Percentiles rank a stretch among this genome's conserved stretches.
Conservation (phyloP, 2,797 vertebrate genomes). For the Diglossa cyanea region DNA sequence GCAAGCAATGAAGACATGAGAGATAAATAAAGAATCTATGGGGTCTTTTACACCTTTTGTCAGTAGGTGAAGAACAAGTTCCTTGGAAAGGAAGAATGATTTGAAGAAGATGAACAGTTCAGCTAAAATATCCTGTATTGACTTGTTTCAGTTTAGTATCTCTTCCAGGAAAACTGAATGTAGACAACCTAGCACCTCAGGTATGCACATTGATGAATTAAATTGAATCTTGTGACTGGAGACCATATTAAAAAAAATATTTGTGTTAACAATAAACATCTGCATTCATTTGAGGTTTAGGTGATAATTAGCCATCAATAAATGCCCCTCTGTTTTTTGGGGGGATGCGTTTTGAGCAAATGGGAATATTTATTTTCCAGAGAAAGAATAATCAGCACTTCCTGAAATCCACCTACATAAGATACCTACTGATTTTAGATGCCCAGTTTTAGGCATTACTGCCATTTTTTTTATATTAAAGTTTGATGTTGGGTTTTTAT, state of each 20-base stretch:
- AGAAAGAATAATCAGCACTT: neutral
- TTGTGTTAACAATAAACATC: conserved; percentile 9
- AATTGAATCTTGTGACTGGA: conserved; percentile 13
- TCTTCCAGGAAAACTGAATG: conserved; percentile 47
- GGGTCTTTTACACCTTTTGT: neutral
- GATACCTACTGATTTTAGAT: neutral
- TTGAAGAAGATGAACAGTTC: neutral
- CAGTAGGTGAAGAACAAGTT: neutral
- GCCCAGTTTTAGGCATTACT: neutral
- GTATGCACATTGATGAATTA: conserved; percentile 17
- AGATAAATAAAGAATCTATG: conserved; percentile 33
- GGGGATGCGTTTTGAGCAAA: neutral
- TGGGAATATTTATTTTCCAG: neutral
- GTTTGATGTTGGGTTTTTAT: neutral
- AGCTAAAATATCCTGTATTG: conserved; percentile 25
- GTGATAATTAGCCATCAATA: neutral
- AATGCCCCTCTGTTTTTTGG: neutral
- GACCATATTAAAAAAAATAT: neutral
- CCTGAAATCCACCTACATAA: neutral
- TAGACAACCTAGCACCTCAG: conserved; percentile 48
- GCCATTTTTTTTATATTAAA: neutral
- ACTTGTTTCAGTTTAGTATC: conserved; percentile 47
- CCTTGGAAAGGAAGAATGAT: conserved; percentile 25
- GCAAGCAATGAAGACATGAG: conserved; percentile 80
- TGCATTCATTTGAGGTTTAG: conserved; percentile 32